Evolutionary conservation across 1,140 invertebrate genomes (phyloP).

Genomic region (Drosophila sp.): DNA sequence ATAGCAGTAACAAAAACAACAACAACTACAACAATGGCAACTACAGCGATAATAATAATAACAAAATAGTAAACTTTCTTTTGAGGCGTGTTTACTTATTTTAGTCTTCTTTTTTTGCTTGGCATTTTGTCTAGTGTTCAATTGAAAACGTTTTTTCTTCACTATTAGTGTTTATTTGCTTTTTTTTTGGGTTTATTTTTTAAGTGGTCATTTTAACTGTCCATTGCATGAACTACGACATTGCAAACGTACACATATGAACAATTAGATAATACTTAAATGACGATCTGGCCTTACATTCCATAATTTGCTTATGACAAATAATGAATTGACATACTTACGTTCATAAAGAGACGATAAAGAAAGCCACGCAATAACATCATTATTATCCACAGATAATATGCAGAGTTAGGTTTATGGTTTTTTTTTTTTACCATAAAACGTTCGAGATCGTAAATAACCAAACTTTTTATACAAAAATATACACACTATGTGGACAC

Average conservation of each 20-base stretch:
- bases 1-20: neutral
- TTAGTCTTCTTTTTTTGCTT: slow-evolving; percentile 38
- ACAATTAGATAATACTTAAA: slow-evolving; percentile 54
- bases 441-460: neutral
- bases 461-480: too few relatives aligned
- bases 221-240: slow-evolving; percentile 68
- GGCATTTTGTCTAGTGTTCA: slow-evolving; percentile 36
- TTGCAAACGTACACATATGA: slow-evolving; percentile 43
- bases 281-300: slow-evolving; percentile 32
- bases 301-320: slow-evolving; percentile 41
- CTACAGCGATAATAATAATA: neutral
- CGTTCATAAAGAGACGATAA: neutral
- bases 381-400: slow-evolving; percentile 31
- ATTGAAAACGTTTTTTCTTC: slow-evolving; percentile 13
- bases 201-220: slow-evolving; percentile 31
- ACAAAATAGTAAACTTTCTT: slow-evolving; percentile 61
- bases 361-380: slow-evolving; percentile 32
- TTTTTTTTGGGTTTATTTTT: slow-evolving; percentile 15
- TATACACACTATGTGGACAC: too few relatives aligned
- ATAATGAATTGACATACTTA: neutral
- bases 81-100: slow-evolving; percentile 57
- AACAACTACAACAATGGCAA: slow-evolving; percentile 19
- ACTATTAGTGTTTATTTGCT: neutral
- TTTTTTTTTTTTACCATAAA: slow-evolving; percentile 9
- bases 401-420: neutral